These are phyloP conservation scores for Garrulus glandarius DNA, from an alignment of 2,797 vertebrate species.

Conservation along the genomic window DNA sequence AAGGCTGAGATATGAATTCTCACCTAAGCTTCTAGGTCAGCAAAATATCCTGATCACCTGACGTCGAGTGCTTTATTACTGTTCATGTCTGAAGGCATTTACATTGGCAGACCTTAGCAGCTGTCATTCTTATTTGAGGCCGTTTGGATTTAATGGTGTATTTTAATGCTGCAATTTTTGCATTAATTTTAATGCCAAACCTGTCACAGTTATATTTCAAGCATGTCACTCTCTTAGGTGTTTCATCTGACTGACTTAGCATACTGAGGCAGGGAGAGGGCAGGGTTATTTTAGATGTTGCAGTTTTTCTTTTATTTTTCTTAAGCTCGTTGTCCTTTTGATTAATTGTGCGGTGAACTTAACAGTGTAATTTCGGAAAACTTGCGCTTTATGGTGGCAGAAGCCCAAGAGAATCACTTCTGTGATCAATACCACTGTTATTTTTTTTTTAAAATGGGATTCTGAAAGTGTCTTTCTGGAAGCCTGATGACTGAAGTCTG, in stretches of 20 bases:
- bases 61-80: background rate
- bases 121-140: background rate
- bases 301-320: background rate
- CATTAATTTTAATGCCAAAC: background rate
- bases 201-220: background rate
- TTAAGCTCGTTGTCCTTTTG: background rate
- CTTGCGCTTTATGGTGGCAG: background rate
- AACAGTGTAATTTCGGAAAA: background rate
- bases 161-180: background rate
- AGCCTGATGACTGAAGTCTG: background rate
- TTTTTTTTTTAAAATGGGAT: background rate
- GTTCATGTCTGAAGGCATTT: background rate
- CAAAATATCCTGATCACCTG: background rate
- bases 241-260: background rate
- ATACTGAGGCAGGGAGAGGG: background rate
- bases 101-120: background rate
- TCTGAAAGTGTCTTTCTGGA: background rate
- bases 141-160: background rate
- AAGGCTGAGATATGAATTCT: background rate
- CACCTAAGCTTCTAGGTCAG: background rate
- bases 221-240: background rate
- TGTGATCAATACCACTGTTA: accelerated
- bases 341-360: background rate
- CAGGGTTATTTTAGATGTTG: background rate
- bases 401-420: background rate